Evolutionary conservation across 2,113 vertebrate species (phyloP).

Genomic region (Abramis brama): DNA sequence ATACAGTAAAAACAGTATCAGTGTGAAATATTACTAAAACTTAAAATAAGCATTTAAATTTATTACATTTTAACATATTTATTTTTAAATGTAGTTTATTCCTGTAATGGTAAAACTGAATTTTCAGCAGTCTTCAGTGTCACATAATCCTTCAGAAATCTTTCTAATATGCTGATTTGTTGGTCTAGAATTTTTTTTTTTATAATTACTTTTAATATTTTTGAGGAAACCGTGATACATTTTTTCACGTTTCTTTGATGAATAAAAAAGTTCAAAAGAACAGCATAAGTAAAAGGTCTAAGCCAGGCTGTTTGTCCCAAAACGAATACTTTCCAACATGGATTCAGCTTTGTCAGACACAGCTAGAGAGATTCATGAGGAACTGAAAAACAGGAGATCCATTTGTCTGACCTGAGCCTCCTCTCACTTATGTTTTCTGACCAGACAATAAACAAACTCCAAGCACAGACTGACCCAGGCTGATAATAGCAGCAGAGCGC

Average conservation of each 20-base stretch:
- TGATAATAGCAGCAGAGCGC: neutral
- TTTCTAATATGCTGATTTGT: neutral
- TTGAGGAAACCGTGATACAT: neutral
- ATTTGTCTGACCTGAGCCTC: constrained; percentile 8
- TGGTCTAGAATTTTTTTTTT: too few relatives aligned
- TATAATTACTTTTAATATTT: neutral
- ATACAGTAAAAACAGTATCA: neutral
- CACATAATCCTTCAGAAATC: neutral
- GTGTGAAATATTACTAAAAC: neutral
- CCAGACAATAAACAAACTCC: constrained; percentile 5
- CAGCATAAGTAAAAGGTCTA: neutral
- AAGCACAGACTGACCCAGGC: constrained; percentile 8
- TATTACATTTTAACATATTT: neutral
- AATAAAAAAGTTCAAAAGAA: neutral
- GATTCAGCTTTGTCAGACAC: constrained; percentile 1
- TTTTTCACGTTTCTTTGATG: neutral
- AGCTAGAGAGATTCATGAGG: constrained; percentile 3
- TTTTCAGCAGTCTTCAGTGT: too few relatives aligned
- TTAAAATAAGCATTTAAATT: too few relatives aligned
- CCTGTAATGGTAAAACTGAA: too few relatives aligned
- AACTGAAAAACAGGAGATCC: neutral
- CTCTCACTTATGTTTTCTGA: constrained; percentile 27
- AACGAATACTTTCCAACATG: neutral
- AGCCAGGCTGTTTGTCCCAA: neutral
- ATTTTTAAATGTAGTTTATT: neutral